Percentiles rank a stretch among this genome's conserved stretches.
Evolutionary conservation across 2,113 vertebrate species (phyloP).

Genomic region (Xenopus borealis): DNA sequence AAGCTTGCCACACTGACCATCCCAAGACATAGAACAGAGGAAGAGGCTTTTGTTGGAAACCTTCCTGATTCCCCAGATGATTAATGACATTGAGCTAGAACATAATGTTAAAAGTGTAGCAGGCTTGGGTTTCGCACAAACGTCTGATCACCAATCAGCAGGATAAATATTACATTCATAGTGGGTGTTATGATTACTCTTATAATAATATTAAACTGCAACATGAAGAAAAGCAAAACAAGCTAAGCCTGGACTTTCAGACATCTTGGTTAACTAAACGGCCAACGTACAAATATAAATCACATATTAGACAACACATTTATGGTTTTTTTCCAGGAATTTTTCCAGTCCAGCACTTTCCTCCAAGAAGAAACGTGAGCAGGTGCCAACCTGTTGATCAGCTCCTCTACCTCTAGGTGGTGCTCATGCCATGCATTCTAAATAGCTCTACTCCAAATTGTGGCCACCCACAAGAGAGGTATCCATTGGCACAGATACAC

Average conservation of each 20-base stretch:
- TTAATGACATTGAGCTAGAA: background rate
- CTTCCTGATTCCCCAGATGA: conserved; percentile 8
- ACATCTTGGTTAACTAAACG: conserved; percentile 7
- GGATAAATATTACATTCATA: background rate
- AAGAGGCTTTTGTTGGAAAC: background rate
- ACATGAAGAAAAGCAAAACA: conserved; percentile 4
- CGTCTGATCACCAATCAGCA: conserved; percentile 4
- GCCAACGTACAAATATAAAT: conserved; percentile 38
- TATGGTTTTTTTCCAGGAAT: conserved; percentile 31
- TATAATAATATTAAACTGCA: conserved; percentile 6
- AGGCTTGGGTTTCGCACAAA: background rate
- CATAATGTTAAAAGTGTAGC: background rate
- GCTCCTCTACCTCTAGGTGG: conserved; percentile 23
- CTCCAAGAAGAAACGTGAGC: conserved; percentile 4
- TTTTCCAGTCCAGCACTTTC: conserved; percentile 3
- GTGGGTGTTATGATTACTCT: background rate
- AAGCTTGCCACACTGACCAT: background rate
- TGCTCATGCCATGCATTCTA: conserved; percentile 16
- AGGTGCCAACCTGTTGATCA: background rate
- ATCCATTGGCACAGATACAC: conserved; percentile 7
- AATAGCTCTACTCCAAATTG: conserved; percentile 23
- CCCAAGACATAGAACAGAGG: background rate
- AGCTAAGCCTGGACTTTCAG: conserved; percentile 1
- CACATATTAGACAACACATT: conserved; percentile 25
- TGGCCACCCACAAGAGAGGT: conserved; percentile 34